phyloP scores from a whole-genome alignment of 2,797 vertebrate species.

The Amniataba percoides region DNA sequence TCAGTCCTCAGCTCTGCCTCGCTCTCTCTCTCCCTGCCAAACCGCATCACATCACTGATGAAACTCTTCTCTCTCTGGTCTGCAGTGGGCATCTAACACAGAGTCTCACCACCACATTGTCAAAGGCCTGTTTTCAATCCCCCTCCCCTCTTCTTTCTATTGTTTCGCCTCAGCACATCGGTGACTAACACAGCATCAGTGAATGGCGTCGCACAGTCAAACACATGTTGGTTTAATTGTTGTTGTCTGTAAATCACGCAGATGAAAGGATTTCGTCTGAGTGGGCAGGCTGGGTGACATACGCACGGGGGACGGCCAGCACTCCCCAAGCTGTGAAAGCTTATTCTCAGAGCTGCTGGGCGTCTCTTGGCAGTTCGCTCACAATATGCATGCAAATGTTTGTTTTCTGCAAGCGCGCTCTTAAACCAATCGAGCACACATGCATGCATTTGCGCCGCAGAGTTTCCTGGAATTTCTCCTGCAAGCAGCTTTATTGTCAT shows the following conservation, averaged over 20 bases:
- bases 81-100: constrained; percentile 36
- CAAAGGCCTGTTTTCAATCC: constrained; percentile 21
- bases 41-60: constrained; percentile 64
- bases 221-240: constrained; percentile 59
- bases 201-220: constrained; percentile 28
- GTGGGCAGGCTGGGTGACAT: constrained; percentile 49
- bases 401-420: constrained; percentile 34
- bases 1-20: constrained; percentile 45
- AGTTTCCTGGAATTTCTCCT: constrained; percentile 41
- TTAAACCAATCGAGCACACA: constrained; percentile 30
- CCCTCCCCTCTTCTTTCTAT: background rate
- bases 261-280: constrained; percentile 53
- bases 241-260: constrained; percentile 45
- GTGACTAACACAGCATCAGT: constrained; percentile 50
- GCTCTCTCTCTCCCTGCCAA: constrained; percentile 54
- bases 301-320: constrained; percentile 30
- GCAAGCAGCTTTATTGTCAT: constrained; percentile 47
- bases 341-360: constrained; percentile 43
- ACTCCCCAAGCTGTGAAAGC: constrained; percentile 42
- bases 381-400: constrained; percentile 39
- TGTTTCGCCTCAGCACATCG: constrained; percentile 31
- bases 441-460: constrained; percentile 24
- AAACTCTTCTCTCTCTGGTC: constrained; percentile 39
- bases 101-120: constrained; percentile 42
- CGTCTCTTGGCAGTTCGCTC: constrained; percentile 42